Evolutionary conservation across 1,140 invertebrate genomes (phyloP).

Genomic region (Brachionus rotundiformis): DNA sequence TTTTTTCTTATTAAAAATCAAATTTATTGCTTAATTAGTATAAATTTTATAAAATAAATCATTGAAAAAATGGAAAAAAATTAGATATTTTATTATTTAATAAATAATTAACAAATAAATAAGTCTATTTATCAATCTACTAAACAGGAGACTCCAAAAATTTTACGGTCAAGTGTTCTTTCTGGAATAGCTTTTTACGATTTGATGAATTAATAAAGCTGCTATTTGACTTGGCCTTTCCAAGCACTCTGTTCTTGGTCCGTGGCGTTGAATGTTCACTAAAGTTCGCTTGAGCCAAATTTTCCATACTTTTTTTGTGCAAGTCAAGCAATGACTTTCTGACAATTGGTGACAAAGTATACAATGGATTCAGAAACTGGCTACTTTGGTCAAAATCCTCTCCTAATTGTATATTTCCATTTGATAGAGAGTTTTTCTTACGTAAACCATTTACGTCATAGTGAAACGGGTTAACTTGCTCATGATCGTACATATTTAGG

Average conservation of each 20-base stretch:
- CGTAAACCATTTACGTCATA: conserved; percentile 3
- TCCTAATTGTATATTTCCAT: not conserved
- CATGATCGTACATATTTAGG: conserved; percentile 28
- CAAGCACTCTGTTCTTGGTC: not conserved
- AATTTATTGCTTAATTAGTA: no score
- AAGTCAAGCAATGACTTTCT: conserved; percentile 30
- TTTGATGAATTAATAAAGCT: conserved; percentile 24
- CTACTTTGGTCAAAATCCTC: not conserved
- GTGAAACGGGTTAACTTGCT: not conserved
- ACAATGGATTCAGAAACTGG: conserved; percentile 2
- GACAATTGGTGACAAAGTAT: not conserved
- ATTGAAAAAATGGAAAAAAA: no score
- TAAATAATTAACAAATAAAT: no score
- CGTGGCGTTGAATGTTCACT: not conserved
- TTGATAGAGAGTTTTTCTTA: conserved; percentile 7
- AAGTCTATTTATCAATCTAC: not conserved
- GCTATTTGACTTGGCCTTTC: not conserved
- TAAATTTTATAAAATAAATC: no score
- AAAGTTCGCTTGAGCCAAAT: not conserved
- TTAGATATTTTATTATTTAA: no score
- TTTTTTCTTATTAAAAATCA: no score
- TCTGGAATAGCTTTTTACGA: not conserved
- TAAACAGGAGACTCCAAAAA: conserved; percentile 30
- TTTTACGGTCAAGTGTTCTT: conserved; percentile 35
- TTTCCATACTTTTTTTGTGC: conserved; percentile 41